phyloP scores from a whole-genome alignment of 92 coral and sea anemone genomes.

The Epizoanthus illoricatus region DNA sequence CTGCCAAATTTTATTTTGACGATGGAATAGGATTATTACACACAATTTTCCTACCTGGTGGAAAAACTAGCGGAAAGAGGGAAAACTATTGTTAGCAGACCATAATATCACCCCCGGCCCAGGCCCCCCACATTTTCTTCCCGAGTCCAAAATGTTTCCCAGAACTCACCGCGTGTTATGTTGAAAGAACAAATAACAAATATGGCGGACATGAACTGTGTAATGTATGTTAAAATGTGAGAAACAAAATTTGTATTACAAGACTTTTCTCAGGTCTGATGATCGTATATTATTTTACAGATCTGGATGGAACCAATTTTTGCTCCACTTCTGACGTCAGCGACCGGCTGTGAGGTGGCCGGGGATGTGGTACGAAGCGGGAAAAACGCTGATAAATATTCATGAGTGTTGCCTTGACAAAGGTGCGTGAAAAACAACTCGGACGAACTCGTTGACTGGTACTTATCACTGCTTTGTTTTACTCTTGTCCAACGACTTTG shows the following conservation, averaged over 20 bases:
- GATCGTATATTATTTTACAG: not conserved
- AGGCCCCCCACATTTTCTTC: constrained; percentile 33
- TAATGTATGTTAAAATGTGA: not conserved
- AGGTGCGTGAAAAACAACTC: constrained; percentile 40
- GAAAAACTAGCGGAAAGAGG: constrained; percentile 80
- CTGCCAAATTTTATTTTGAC: constrained; percentile 42
- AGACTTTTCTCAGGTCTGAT: not conserved
- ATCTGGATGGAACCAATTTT: not conserved
- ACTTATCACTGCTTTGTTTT: constrained; percentile 1
- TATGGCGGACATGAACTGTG: not conserved
- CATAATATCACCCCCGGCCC: constrained; percentile 69
- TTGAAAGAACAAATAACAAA: not conserved
- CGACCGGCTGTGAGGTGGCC: constrained; percentile 1
- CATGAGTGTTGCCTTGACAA: constrained; percentile 46
- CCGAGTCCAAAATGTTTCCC: not conserved
- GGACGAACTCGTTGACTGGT: not conserved
- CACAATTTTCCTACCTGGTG: constrained; percentile 74
- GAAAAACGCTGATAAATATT: constrained; percentile 39
- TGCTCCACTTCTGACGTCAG: too few relatives aligned
- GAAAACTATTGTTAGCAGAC: constrained; percentile 59
- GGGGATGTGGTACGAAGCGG: constrained; percentile 8
- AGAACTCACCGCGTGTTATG: not conserved
- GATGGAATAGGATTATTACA: constrained; percentile 52
- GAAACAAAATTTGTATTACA: not conserved
- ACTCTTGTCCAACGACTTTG: not conserved